Base-by-base conservation (phyloP, 2,113 vertebrate genomes). In the Xenopus tropicalis region DNA sequence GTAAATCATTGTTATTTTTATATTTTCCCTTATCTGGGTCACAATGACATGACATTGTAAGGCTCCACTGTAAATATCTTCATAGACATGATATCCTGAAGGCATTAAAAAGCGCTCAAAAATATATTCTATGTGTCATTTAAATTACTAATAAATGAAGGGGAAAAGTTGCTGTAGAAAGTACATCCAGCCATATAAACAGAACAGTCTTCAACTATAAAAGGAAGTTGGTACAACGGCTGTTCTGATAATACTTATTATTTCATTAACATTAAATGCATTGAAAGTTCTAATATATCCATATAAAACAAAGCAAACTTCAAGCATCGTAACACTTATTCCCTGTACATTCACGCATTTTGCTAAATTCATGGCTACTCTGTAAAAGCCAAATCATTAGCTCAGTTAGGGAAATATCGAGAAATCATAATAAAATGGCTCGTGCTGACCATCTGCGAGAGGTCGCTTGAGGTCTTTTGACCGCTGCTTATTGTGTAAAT, bases 401-500 rank as follows among this genome's bases (percentile, higher is more conserved):
- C 25, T 59, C 11, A n/a, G n/a, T n/a, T n/a, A n/a, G n/a, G n/a
- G 17, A 46, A 66, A 58, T n/a, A 42, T 46, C 25, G 4, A 25
- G 62, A n/a, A 58, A 59, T 20, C 42, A 61, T 25, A 21, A 7
- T 37, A 48, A 14, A 63, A 37, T 22, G 7, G 4, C 14, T 20
- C 14, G 19, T 19, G 19, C 48, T 9, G 2, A 21, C 16, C 4
- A 21, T n/a, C 20, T 61, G 21, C 12, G 59, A 14, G 22, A 17
- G 11, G 17, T 44, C 20, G 7, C 52, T 54, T 72, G 9, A 66
- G 2, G 46, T 48, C 46, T 48, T 14, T 48, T 14, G 46, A 20
- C 46, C 19, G 64, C 17, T 58, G 25, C 44, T 61, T 70, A 61
- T 61, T 71, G 43, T 51, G 22, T 22, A 51, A 23, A 23, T 51